Evolutionary conservation across 2,797 vertebrate genomes (phyloP), one percentile per base, ranked within the genome.

Genomic region (Galaxias olidus): DNA sequence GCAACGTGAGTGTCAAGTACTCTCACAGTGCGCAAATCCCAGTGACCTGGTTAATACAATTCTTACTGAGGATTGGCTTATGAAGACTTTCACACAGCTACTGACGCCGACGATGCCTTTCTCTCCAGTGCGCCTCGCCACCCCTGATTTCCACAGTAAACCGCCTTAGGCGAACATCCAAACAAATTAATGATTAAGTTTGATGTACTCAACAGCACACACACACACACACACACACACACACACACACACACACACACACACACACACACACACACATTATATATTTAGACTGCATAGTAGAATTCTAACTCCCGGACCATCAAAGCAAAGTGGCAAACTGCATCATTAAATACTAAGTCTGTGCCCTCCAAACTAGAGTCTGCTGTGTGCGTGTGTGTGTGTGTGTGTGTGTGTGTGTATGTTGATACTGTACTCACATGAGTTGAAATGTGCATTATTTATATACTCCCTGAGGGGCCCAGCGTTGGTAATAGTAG

Each of bases 101-200:
- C 57, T 60, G 54, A 60, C 54, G 48, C 30, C 49, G 47, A 49
- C 10, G 45, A 64, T 63, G 50, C 60, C 64, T 68, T 70, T 59
- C 56, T 42, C 7, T 0, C 30, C 17, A 10, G 46, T 43, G 6
- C 13, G 30, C 12, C 18, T 55, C 50, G 15, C 49, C 15, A 43
- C 56, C 58, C 56, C 71, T 40, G 49, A 79, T 57, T 68, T 66
- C 74, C 64, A 62, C 58, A 65, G 43, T 52, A 55, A 4, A 0
- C 48, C 60, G 61, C 61, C 41, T 45, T 18, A 30, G 60, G 68
- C 65, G 60, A 61, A 63, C 48, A 70, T 59, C 44, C 63, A 51
- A 48, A 75, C 64, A 65, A 62, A 76, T 63, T 19, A 64, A 46
- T 79, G 54, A 82, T 79, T 75, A 69, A 59, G 49, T 52, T 69